A percentile compares a stretch with the other conserved stretches of the same genome.
Conservation (phyloP, 2,113 vertebrate genomes). For the Argyrosomus japonicus region DNA sequence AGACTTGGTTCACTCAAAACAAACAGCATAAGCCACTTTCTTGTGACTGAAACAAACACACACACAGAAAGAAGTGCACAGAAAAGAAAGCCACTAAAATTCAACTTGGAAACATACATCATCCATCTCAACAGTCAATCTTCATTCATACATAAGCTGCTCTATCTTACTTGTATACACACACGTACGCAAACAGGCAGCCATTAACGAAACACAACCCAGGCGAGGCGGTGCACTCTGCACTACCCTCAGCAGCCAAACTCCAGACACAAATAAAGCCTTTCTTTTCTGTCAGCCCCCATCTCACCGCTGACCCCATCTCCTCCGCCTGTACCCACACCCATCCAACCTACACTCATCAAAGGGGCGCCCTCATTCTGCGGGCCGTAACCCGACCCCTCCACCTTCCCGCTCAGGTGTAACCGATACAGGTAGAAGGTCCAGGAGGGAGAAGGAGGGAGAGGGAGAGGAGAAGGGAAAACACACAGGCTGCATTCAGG, state of each 20-base stretch:
- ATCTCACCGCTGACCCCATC: constrained; percentile 64
- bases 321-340: constrained; percentile 61
- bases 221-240: constrained; percentile 52
- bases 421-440: constrained; percentile 85
- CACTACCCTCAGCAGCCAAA: constrained; percentile 62
- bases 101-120: constrained; percentile 15
- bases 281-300: constrained; percentile 76
- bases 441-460: constrained; percentile 29
- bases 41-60: constrained; percentile 32
- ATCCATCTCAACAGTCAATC: constrained; percentile 1
- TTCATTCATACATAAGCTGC: background rate
- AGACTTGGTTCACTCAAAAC: constrained; percentile 25
- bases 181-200: constrained; percentile 44
- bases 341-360: constrained; percentile 63
- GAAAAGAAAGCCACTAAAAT: background rate
- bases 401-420: constrained; percentile 80
- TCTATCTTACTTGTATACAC: constrained; percentile 28
- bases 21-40: constrained; percentile 29
- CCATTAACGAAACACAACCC: constrained; percentile 61
- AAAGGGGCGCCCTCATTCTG: constrained; percentile 83
- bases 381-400: constrained; percentile 73
- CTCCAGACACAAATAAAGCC: constrained; percentile 75
- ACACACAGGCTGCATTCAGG: constrained; percentile 79
- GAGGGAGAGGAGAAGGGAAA: constrained; percentile 11
- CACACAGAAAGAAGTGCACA: background rate